A percentile compares a stretch with the other conserved stretches of the same genome.
Evolutionary conservation across 2,888 invertebrate genomes (phyloP).

Genomic region (Portevinia maculata): DNA sequence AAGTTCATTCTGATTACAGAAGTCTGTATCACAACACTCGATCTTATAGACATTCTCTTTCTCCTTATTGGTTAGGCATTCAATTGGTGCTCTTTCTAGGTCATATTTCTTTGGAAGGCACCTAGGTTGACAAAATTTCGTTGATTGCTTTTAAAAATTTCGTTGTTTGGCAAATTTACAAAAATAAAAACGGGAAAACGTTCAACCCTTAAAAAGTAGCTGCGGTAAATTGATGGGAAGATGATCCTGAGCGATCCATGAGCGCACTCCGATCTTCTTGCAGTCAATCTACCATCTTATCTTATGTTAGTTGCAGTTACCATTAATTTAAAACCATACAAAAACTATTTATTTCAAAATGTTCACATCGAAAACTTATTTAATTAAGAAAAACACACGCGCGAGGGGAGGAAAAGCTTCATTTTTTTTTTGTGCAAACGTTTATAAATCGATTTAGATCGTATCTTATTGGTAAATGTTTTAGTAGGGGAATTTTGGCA

Average conservation of each 20-base stretch:
- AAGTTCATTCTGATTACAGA: conserved; percentile 83
- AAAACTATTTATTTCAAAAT: conserved; percentile 12
- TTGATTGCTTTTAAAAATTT: conserved; percentile 17
- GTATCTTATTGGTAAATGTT: conserved; percentile 45
- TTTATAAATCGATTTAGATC: conserved; percentile 33
- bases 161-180: conserved; percentile 13
- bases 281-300: conserved; percentile 21
- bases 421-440: conserved; percentile 47
- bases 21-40: conserved; percentile 82
- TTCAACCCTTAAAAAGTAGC: background rate
- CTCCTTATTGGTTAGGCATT: conserved; percentile 82
- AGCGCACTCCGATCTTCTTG: conserved; percentile 8
- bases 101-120: conserved; percentile 82
- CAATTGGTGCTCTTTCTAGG: conserved; percentile 82
- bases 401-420: conserved; percentile 59
- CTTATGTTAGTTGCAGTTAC: conserved; percentile 51
- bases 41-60: conserved; percentile 81
- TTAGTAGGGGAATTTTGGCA: conserved; percentile 70
- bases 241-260: conserved; percentile 1
- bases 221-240: background rate
- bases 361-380: conserved; percentile 54
- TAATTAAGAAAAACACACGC: conserved; percentile 58
- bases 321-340: conserved; percentile 43
- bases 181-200: background rate
- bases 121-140: conserved; percentile 77